Percentiles rank a stretch among this genome's conserved stretches.
Conservation (phyloP, 2,113 vertebrate species). For the Ochotona princeps region DNA sequence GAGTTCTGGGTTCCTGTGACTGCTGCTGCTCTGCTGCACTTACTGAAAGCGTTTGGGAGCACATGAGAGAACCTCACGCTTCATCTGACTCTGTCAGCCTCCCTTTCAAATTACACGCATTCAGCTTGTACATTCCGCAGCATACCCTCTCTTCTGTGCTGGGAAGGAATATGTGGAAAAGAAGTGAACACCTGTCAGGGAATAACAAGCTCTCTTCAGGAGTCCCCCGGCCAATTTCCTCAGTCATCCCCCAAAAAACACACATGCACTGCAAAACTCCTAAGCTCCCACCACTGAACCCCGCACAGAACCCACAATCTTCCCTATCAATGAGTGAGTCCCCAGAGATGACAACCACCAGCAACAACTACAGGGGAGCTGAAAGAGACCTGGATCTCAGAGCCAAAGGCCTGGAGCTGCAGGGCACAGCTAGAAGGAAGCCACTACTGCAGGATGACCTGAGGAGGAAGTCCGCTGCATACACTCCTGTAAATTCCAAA, state of each 20-base stretch:
- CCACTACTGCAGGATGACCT: no score
- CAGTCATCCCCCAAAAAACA: neutral
- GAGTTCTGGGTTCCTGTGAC: no score
- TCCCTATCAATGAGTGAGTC: neutral
- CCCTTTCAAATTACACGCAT: no score
- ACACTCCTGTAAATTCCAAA: conserved; percentile 25
- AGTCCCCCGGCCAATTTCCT: neutral
- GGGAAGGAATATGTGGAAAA: no score
- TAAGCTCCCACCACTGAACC: neutral
- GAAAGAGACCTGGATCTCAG: neutral
- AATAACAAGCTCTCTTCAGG: neutral
- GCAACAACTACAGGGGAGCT: neutral
- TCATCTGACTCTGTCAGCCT: no score
- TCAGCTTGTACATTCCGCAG: no score
- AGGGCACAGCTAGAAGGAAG: neutral
- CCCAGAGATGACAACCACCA: neutral
- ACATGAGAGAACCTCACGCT: no score
- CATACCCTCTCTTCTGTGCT: neutral
- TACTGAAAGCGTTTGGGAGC: no score
- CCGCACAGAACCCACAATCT: neutral
- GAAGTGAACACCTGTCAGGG: neutral
- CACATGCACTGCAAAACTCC: neutral
- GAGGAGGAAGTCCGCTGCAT: neutral
- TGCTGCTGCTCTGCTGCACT: no score
- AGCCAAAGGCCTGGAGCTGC: neutral